Evolutionary conservation across 2,797 vertebrate species (phyloP), one percentile per base, ranked within the genome.

Genomic region (Sebastes matsubarae): DNA sequence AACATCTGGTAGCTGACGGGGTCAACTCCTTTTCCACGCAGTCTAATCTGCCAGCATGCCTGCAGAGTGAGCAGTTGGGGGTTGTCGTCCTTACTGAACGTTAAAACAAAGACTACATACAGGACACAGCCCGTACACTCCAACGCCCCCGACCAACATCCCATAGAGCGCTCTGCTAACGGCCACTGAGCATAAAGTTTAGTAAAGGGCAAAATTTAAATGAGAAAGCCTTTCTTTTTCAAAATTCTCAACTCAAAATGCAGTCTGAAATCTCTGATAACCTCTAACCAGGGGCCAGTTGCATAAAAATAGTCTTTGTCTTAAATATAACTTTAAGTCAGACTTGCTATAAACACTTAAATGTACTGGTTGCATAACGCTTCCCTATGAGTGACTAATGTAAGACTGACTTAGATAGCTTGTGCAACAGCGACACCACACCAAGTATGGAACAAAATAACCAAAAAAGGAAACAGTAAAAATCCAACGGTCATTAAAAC

Each of bases 31-130:
- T 54, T 29, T 77, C 20, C 14, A 18, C 5, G 12, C 12, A 11
- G 13, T 79, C 32, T 79, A 50, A 73, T 72, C 55, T 66, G 7
- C 72, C 42, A n/a, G 59, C 52, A 63, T 25, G 52, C 38, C 73
- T 72, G 63, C 42, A 75, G 68, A 75, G 75, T 60, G 72, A 81
- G 32, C 46, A 25, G 82, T 34, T 75, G 68, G 63, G 77, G 52
- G 64, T 34, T 68, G 71, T 24, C 10, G 3, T 58, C 20, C 11
- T 52, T 3, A 63, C 38, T 63, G 55, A 74, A 72, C 16, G 20
- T 69, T n/a, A 76, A 46, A 89, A 74, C 75, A 83, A 68, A 64
- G 70, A 69, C 12, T 38, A 14, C 36, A 38, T 38, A 82, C 72
- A 81, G 30, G 16, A 4, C 16, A 69, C 9, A 55, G 68, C 34